Conservation (phyloP, 2,888 invertebrate species). For the Drosophila prolongata region DNA sequence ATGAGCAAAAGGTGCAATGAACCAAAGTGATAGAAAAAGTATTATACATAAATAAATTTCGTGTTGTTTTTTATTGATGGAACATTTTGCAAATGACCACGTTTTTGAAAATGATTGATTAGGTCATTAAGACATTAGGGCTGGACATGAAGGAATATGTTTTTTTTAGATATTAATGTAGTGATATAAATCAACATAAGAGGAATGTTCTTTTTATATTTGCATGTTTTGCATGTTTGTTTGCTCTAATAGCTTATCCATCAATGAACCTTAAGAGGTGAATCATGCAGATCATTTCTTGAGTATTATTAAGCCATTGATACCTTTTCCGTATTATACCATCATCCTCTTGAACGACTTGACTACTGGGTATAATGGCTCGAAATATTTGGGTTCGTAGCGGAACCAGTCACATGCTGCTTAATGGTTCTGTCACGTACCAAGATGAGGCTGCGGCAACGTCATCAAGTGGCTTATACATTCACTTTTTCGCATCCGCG, state of each 20-base stretch:
- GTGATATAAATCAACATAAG: constrained; percentile 7
- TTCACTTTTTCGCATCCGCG: constrained; percentile 77
- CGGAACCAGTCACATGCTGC: constrained; percentile 63
- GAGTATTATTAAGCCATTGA: not conserved
- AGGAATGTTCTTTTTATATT: constrained; percentile 1
- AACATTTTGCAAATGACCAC: not conserved
- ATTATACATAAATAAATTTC: constrained; percentile 7
- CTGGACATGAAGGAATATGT: not conserved
- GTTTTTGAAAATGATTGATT: constrained; percentile 14
- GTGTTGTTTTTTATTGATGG: constrained; percentile 1
- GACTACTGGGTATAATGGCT: constrained; percentile 14
- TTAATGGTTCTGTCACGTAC: constrained; percentile 74
- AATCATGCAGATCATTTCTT: constrained; percentile 11
- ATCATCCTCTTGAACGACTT: not conserved
- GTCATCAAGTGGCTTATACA: constrained; percentile 68
- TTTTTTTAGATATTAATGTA: constrained; percentile 15
- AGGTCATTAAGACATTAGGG: constrained; percentile 1
- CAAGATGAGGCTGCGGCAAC: constrained; percentile 52
- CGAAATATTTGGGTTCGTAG: constrained; percentile 34
- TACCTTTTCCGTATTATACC: constrained; percentile 4
- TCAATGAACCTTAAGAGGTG: constrained; percentile 4
- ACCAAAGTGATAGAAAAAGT: constrained; percentile 17
- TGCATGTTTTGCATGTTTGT: not conserved
- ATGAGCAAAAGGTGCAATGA: constrained; percentile 31
- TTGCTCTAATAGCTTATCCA: not conserved